Conservation (phyloP, 2,113 vertebrate genomes). For the Misgurnus anguillicaudatus region DNA sequence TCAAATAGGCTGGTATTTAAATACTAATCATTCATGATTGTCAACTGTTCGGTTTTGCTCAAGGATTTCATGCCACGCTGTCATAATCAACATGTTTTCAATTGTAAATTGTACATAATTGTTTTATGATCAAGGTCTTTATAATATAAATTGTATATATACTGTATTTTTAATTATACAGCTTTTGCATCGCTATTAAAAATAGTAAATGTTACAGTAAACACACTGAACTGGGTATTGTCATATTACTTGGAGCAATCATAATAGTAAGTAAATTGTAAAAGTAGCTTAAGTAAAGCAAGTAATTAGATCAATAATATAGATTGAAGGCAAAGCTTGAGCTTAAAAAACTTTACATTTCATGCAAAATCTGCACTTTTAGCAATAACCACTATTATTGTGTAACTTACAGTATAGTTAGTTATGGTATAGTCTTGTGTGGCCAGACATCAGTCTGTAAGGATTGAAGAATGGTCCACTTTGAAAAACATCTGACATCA, state of each 20-base stretch:
- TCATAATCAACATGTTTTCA: conserved; percentile 54
- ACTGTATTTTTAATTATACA: not conserved
- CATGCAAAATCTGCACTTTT: no score
- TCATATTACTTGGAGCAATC: no score
- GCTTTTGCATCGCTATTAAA: not conserved
- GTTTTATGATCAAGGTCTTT: conserved; percentile 51
- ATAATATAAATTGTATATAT: conserved; percentile 64
- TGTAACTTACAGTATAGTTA: no score
- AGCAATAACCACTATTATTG: no score
- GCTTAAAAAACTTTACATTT: no score
- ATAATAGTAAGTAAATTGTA: no score
- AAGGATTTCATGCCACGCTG: conserved; percentile 45
- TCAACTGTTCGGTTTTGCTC: conserved; percentile 17
- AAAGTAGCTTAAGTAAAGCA: no score
- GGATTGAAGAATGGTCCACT: no score
- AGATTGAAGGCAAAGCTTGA: no score
- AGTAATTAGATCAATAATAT: no score
- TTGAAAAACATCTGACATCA: no score
- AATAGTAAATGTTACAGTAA: not conserved
- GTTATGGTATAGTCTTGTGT: not conserved
- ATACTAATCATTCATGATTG: conserved; percentile 61
- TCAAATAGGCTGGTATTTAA: conserved; percentile 50
- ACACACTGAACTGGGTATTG: not conserved
- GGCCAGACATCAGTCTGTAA: not conserved
- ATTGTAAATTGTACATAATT: conserved; percentile 65